These are phyloP conservation scores for Phenacoccus solenopsis DNA, from an alignment of 1,140 invertebrate species.

Conservation along the genomic window DNA sequence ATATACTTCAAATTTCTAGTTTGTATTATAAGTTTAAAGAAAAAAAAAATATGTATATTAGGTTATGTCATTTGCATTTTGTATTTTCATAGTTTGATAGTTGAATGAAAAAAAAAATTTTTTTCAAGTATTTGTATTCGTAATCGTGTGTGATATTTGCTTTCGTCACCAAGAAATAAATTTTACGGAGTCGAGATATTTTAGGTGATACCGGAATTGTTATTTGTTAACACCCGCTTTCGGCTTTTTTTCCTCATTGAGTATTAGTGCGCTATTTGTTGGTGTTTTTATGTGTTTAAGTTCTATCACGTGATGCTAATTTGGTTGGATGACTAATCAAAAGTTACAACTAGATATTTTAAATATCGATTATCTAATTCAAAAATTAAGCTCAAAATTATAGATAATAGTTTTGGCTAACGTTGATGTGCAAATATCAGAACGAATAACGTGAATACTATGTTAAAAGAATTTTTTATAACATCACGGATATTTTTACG, in stretches of 20 bases:
- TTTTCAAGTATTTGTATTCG: neutral
- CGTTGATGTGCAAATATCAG: neutral
- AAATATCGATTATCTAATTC: too few relatives aligned
- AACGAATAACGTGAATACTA: too few relatives aligned
- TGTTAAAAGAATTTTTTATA: too few relatives aligned
- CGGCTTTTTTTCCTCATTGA: neutral
- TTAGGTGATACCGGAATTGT: too few relatives aligned
- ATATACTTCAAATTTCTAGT: neutral
- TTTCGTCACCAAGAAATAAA: neutral
- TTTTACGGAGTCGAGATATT: neutral
- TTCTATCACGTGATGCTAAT: too few relatives aligned
- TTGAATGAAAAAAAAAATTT: neutral
- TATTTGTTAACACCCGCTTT: neutral
- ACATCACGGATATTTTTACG: too few relatives aligned
- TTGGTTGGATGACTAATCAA: too few relatives aligned
- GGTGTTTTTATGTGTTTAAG: neutral
- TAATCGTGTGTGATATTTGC: slow-evolving; percentile 12
- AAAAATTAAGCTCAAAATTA: too few relatives aligned
- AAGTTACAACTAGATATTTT: too few relatives aligned
- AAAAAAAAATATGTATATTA: neutral
- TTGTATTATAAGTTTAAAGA: neutral
- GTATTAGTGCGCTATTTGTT: neutral
- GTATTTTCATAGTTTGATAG: slow-evolving; percentile 1
- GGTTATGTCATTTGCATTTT: slow-evolving; percentile 13
- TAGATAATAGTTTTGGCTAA: too few relatives aligned